Base-by-base conservation (phyloP, 2,113 vertebrate species). In the Nothocercus nigrocapillus region DNA sequence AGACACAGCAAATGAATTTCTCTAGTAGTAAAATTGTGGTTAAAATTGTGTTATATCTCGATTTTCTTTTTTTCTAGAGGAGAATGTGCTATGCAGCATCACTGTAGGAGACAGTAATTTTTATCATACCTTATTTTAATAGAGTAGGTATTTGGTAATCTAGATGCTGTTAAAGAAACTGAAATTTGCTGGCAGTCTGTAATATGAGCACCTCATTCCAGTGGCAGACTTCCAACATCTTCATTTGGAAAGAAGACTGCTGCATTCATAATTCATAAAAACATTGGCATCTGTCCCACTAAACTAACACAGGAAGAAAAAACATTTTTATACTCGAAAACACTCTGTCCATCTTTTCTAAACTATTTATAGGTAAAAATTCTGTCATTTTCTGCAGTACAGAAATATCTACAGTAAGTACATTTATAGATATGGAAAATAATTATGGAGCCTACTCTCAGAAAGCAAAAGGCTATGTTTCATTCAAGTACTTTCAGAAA, bases 251-350 rank as follows among this genome's bases (percentile, higher is more conserved):
- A 95, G 87, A 89, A 94, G 92, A 85, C 94, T 94, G 90, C 93
- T 93, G 90, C 95, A 97, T 97, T 96, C 95, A 94, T 97, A 97
- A 97, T 97, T 98, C 89, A 97, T 95, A 95, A 97, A 97, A 96
- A 86, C 75, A 62, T 78, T 97, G 97, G 97, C 96, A 94, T 88
- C 67, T 76, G 53, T 94, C 97, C 97, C 80, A 77, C 93, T 94
- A 95, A 96, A 83, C 54, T 88, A 96, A 89, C 88, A 89, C 66
- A 90, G 95, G 90, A 96, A 96, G 94, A 95, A 58, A 94, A 96
- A 97, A 96, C 73, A 74, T 88, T 96, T 83, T 90, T 84, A 45
- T 20, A 89, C 82, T 92, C 72, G 94, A 70, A 97, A 95, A 21
- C 61, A 88, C n/a, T 53, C 53, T 83, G 76, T 85, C 75, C 75